Conservation (phyloP, 30 jellyfish, hydroid and myxozoan genomes). For the Chironex yamaguchii region DNA sequence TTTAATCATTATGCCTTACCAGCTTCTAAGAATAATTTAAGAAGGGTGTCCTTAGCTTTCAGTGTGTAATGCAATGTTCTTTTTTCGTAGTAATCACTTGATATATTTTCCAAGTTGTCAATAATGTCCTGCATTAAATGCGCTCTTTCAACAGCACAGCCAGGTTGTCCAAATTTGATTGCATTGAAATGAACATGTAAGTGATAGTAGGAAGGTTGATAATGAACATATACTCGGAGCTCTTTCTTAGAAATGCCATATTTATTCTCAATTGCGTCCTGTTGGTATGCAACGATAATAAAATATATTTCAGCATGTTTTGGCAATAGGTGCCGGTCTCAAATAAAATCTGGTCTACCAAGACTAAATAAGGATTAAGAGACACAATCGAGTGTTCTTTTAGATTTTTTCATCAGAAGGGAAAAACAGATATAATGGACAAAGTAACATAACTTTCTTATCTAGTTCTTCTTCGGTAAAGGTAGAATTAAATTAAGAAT, state of each 20-base stretch:
- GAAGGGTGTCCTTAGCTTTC: too few species aligned
- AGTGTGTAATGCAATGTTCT: slow-evolving; percentile 57
- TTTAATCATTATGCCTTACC: too few species aligned
- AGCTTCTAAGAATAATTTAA: background rate
- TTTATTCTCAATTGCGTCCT: slow-evolving; percentile 75
- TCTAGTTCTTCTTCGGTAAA: too few species aligned
- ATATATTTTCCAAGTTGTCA: slow-evolving; percentile 84
- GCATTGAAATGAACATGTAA: slow-evolving; percentile 89
- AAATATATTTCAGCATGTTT: too few species aligned
- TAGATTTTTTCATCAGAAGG: background rate
- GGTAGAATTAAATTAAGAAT: too few species aligned
- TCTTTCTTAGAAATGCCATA: slow-evolving; percentile 72
- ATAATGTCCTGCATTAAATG: slow-evolving; percentile 82
- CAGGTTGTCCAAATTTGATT: slow-evolving; percentile 36
- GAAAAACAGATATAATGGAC: background rate
- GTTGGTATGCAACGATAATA: too few species aligned
- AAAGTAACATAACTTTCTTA: too few species aligned
- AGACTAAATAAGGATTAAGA: background rate
- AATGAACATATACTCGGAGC: slow-evolving; percentile 82
- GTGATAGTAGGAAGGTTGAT: slow-evolving; percentile 93
- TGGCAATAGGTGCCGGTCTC: too few species aligned
- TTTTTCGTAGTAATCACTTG: slow-evolving; percentile 69
- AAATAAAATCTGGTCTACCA: too few species aligned
- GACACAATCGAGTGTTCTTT: background rate
- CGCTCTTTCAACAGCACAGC: slow-evolving; percentile 77